These are phyloP conservation scores for Elephas maximus DNA, from an alignment of 2,113 vertebrate genomes.

Conservation along the genomic window DNA sequence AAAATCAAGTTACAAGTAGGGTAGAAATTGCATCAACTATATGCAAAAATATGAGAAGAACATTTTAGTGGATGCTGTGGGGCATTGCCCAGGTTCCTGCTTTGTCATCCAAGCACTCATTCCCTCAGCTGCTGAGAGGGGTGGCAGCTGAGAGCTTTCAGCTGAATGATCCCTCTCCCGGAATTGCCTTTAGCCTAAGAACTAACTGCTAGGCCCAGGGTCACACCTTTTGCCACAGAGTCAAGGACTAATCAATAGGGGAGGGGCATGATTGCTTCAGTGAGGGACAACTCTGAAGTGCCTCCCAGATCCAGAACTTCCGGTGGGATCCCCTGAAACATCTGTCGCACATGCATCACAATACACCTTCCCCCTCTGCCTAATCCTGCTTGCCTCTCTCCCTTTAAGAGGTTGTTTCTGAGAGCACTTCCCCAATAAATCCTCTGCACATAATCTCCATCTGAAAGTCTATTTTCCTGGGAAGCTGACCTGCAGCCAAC, in stretches of 20 bases:
- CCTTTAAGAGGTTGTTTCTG: not conserved
- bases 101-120: not conserved
- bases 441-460: not conserved
- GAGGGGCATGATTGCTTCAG: not conserved
- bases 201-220: too few relatives aligned
- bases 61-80: not conserved
- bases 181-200: not conserved
- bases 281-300: not conserved
- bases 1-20: slow-evolving; percentile 9
- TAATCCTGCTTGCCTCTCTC: not conserved
- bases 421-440: not conserved
- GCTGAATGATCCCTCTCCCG: not conserved
- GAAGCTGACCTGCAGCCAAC: not conserved
- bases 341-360: not conserved
- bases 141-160: not conserved
- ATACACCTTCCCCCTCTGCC: not conserved
- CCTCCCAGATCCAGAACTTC: not conserved
- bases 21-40: not conserved
- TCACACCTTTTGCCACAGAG: not conserved
- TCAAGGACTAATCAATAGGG: not conserved
- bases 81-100: not conserved
- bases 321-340: not conserved
- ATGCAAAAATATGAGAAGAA: not conserved
- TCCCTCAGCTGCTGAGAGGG: not conserved
- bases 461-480: not conserved